phyloP scores from a whole-genome alignment of 1,140 invertebrate species.

The Rhagoletis pomonella region DNA sequence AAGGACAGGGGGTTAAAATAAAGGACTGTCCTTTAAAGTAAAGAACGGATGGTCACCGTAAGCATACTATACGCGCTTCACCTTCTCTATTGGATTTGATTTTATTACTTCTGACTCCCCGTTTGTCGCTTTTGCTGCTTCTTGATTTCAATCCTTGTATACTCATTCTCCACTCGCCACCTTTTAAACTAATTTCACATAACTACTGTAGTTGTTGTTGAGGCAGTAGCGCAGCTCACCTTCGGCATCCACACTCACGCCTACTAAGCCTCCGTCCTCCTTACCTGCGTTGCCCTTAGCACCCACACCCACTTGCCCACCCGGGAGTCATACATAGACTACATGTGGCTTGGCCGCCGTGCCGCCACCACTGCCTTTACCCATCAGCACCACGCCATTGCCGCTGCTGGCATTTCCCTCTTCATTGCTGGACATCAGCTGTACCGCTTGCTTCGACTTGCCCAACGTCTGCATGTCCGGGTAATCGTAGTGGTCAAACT shows the following conservation, averaged over 20 bases:
- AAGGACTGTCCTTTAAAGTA: no score
- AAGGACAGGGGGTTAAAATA: no score
- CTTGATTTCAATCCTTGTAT: no score
- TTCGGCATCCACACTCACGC: constrained; percentile 45
- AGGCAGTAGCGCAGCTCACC: constrained; percentile 54
- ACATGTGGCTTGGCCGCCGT: constrained; percentile 69
- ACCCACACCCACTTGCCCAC: constrained; percentile 46
- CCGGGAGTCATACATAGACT: constrained; percentile 73
- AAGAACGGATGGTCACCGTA: no score
- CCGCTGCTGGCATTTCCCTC: constrained; percentile 31
- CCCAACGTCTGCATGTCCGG: constrained; percentile 71
- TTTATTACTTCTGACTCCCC: background rate
- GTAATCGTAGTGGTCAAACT: constrained; percentile 73
- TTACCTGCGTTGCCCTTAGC: no score
- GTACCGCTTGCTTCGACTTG: constrained; percentile 67
- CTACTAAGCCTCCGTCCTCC: background rate
- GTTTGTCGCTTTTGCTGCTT: no score
- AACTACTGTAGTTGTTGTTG: constrained; percentile 58
- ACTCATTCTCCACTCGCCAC: no score
- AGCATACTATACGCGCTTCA: no score
- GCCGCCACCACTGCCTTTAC: constrained; percentile 52
- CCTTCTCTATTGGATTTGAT: background rate
- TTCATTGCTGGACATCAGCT: constrained; percentile 28
- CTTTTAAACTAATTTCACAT: constrained; percentile 58
- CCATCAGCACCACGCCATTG: constrained; percentile 25